Base-by-base conservation (phyloP, 2,113 vertebrate genomes). In the Scortum barcoo region DNA sequence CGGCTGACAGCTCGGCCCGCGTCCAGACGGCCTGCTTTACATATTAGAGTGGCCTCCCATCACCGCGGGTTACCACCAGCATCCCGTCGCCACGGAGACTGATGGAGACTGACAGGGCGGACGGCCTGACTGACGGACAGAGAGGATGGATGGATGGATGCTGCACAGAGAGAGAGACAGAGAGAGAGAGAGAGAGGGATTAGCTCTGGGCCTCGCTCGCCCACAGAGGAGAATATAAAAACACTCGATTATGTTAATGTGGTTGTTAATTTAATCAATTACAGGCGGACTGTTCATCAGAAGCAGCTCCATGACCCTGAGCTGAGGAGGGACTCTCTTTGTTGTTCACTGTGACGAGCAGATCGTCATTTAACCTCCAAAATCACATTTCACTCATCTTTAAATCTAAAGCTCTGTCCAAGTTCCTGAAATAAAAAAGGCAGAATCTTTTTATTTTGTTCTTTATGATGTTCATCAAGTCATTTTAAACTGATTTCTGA, bases 101-200 rank as follows among this genome's bases (percentile, higher is more conserved):
- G 97, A 98, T 97, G 91, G 89, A 94, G 96, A 93, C 92, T 97
- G 98, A 98, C 97, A 97, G 96, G 96, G 94, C 94, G 94, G 95
- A 87, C 93, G 93, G 95, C 92, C 86, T 83, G 90, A 91, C 81
- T 76, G 89, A 88, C 67, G 84, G 85, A 91, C 33, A 56, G 81
- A 95, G 63, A 3, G 72, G 69, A 84, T 50, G 51, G 79, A 78
- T 11, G 73, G 81, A 86, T 7, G 62, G 71, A 12, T 24, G 17
- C 24, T 24, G 5, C 1, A 28, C n/a, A 62, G 38, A 36, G 93
- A 94, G 24, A 57, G n/a, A 30, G 46, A 24, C 33, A 30, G 54
- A 36, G 26, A 22, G 76, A 12, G 60, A 36, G 33, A 19, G 58
- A 5, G 72, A n/a, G n/a, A n/a, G 57, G 83, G 58, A n/a, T 38